Conservation (phyloP, 2,113 vertebrate species). For the Macrotus californicus region DNA sequence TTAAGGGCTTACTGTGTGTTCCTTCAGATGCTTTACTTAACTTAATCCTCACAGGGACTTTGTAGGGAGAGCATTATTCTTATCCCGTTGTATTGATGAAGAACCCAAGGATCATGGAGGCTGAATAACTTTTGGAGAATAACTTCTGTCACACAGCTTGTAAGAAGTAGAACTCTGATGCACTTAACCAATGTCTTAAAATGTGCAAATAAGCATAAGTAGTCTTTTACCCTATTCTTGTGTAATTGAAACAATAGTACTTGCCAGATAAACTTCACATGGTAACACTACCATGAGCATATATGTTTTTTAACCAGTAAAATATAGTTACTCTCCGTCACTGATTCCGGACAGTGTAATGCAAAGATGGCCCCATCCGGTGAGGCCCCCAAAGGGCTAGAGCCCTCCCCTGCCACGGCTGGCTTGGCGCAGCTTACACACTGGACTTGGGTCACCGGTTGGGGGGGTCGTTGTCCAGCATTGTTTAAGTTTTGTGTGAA, state of each 20-base stretch:
- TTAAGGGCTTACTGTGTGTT: not conserved
- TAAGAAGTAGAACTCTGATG: not conserved
- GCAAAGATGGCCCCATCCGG: not conserved
- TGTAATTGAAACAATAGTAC: not conserved
- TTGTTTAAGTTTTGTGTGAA: not conserved
- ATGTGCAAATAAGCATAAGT: not conserved
- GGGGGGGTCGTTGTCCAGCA: not conserved
- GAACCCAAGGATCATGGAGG: not conserved
- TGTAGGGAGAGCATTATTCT: not conserved
- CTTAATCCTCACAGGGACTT: not conserved
- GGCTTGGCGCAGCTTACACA: not conserved
- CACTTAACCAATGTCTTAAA: not conserved
- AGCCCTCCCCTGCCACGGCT: not conserved
- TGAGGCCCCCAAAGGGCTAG: not conserved
- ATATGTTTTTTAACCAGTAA: not conserved
- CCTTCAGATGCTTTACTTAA: not conserved
- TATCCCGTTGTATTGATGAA: not conserved
- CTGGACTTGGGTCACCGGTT: not conserved
- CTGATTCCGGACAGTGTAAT: not conserved
- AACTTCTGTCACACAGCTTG: not conserved
- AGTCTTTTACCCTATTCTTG: not conserved
- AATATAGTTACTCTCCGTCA: not conserved
- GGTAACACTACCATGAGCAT: not conserved
- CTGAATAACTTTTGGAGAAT: slow-evolving; percentile 7
- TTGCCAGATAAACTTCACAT: not conserved